Evolutionary conservation across 1,140 invertebrate species (phyloP).

Genomic region (Drosophila gunungcola): DNA sequence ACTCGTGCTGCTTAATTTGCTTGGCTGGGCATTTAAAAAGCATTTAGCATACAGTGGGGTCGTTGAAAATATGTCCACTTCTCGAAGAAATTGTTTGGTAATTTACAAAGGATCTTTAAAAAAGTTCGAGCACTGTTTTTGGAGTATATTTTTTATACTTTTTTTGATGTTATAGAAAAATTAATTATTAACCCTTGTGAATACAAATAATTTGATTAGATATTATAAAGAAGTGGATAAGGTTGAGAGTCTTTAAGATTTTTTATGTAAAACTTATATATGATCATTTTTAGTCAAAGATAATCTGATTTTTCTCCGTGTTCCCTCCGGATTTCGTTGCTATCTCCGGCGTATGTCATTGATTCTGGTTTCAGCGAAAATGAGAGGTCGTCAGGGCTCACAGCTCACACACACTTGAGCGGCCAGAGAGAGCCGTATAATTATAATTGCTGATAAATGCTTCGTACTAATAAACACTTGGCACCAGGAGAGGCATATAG

Average conservation of each 20-base stretch:
- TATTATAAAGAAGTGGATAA: no score
- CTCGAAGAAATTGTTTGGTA: background rate
- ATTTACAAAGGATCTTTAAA: background rate
- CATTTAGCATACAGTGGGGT: slow-evolving; percentile 65
- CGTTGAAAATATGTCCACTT: slow-evolving; percentile 29
- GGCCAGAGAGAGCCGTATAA: slow-evolving; percentile 61
- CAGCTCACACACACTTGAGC: slow-evolving; percentile 45
- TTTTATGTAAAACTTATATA: background rate
- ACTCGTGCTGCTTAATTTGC: slow-evolving; percentile 68
- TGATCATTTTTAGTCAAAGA: background rate
- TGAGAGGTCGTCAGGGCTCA: slow-evolving; percentile 70
- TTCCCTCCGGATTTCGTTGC: background rate
- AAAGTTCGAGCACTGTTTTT: background rate
- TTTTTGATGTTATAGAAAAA: no score
- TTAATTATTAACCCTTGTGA: no score
- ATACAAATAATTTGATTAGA: no score
- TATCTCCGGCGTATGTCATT: slow-evolving; percentile 26
- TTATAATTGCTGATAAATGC: slow-evolving; percentile 83
- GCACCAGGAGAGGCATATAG: slow-evolving; percentile 10
- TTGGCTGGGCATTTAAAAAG: slow-evolving; percentile 65
- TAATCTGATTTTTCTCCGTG: background rate
- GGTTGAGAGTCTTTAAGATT: background rate
- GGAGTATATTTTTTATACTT: background rate
- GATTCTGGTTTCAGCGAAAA: slow-evolving; percentile 20
- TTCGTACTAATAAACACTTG: slow-evolving; percentile 79